Conservation (phyloP, 2,113 vertebrate species). For the cat (Felis catus) region F.catus_Fca126_mat1.0 CM031425.1:54228501-54229000, state of each 20-base stretch:
- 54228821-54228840: not conserved
- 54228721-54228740: not conserved
- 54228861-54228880: not conserved
- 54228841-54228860: not conserved
- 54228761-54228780: not conserved
- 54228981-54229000: not conserved
- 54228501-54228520: constrained; percentile 81
- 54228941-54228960: not conserved
- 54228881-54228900: fast-evolving
- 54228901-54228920: not conserved
- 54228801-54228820: too few relatives aligned
- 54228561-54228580: not conserved
- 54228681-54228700: not conserved
- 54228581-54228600: not conserved
- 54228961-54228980: fast-evolving
- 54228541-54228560: constrained; percentile 56
- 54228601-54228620: not conserved
- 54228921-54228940: too few relatives aligned
- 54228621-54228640: constrained; percentile 65
- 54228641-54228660: not conserved
- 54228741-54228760: not conserved
- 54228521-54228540: constrained; percentile 65
- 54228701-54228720: not conserved
- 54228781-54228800: not conserved
- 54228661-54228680: constrained; percentile 71